Evolutionary conservation across 2,797 vertebrate species (phyloP).

Genomic region (Poeciliopsis presidionis): DNA sequence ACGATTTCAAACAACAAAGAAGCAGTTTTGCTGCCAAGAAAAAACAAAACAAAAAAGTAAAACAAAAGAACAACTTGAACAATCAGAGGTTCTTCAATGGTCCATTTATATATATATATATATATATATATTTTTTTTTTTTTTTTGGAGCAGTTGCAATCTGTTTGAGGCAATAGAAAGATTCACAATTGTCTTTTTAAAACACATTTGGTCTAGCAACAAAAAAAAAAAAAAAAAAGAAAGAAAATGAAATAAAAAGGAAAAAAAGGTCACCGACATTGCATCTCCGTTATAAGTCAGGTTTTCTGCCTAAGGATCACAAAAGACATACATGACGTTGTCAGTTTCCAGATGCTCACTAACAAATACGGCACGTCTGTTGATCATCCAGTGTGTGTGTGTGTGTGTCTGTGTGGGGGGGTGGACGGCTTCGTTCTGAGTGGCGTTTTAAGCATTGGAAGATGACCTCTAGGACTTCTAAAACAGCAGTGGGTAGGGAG

Average conservation of each 20-base stretch:
- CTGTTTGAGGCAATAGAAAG: slow-evolving; percentile 85
- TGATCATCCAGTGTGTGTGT: slow-evolving; percentile 64
- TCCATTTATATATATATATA: slow-evolving; percentile 75
- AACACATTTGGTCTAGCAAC: slow-evolving; percentile 84
- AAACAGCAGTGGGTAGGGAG: slow-evolving; percentile 71
- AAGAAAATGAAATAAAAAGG: neutral
- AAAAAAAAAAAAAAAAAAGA: slow-evolving; percentile 48
- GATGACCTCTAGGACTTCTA: slow-evolving; percentile 75
- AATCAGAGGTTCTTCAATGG: slow-evolving; percentile 73
- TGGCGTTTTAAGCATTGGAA: slow-evolving; percentile 72
- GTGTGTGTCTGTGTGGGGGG: slow-evolving; percentile 1
- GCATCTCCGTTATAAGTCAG: slow-evolving; percentile 71
- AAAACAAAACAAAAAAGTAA: neutral
- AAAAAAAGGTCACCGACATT: slow-evolving; percentile 73
- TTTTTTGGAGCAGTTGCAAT: slow-evolving; percentile 85
- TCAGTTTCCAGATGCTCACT: slow-evolving; percentile 74
- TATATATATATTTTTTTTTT: no score
- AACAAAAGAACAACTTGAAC: slow-evolving; percentile 61
- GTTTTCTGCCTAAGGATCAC: slow-evolving; percentile 80
- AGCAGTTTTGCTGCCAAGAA: slow-evolving; percentile 20
- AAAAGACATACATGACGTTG: slow-evolving; percentile 74
- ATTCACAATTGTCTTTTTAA: slow-evolving; percentile 83
- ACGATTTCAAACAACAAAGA: neutral
- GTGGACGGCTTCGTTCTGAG: slow-evolving; percentile 60
- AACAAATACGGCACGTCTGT: slow-evolving; percentile 71